Percentiles rank a stretch among this genome's conserved stretches.
phyloP scores from a whole-genome alignment of 2,113 vertebrate species.

The Corythornis cristatus region DNA sequence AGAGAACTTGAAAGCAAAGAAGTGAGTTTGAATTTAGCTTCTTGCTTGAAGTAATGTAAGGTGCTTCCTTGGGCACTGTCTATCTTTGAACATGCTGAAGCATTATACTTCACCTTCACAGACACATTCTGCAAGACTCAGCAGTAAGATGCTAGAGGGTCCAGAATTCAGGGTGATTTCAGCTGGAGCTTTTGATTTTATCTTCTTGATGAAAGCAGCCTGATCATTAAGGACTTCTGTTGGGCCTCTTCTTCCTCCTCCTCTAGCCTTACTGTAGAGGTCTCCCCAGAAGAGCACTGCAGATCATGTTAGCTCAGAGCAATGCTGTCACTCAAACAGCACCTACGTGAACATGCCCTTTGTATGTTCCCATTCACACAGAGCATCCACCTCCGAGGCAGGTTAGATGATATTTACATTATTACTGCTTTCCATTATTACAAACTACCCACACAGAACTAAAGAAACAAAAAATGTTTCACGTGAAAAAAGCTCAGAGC shows the following conservation, averaged over 20 bases:
- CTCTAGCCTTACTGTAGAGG: neutral
- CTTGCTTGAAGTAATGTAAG: neutral
- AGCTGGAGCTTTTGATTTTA: neutral
- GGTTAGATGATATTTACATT: neutral
- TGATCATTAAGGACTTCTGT: neutral
- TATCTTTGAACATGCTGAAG: fast-evolving
- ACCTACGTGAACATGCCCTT: fast-evolving
- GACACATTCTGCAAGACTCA: neutral
- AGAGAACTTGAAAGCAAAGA: neutral
- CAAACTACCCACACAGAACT: too few relatives aligned
- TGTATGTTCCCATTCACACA: neutral
- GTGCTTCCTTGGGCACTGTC: neutral
- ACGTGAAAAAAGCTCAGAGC: neutral
- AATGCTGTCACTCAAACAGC: fast-evolving
- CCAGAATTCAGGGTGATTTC: neutral
- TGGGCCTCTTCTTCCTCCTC: neutral
- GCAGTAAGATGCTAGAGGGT: neutral
- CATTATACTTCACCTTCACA: neutral
- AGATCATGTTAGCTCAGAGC: fast-evolving
- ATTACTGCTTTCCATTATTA: neutral
- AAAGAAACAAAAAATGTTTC: neutral
- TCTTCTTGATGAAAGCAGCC: neutral
- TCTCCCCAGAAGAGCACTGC: neutral
- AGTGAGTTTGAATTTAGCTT: neutral
- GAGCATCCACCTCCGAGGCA: too few relatives aligned